Evolutionary conservation across 2,888 invertebrate species (phyloP).

Genomic region (Seladonia tumulorum): DNA sequence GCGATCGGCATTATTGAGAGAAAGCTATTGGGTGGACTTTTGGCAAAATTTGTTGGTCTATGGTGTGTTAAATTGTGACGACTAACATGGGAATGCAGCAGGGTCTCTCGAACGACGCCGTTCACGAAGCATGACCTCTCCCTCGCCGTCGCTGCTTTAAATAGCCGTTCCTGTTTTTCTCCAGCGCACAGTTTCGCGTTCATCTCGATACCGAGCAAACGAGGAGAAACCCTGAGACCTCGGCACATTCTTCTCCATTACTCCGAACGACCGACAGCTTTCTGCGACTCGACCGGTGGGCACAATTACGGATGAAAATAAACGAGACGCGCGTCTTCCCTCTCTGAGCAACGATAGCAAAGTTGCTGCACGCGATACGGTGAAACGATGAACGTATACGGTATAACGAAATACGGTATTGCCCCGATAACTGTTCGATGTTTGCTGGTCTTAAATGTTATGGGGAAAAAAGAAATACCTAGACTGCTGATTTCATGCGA

Average conservation of each 20-base stretch:
- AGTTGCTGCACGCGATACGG: not conserved
- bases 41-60: not conserved
- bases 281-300: not conserved
- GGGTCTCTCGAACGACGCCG: constrained; percentile 29
- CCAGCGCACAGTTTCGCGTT: not conserved
- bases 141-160: constrained; percentile 25
- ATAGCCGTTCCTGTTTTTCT: constrained; percentile 29
- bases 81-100: not conserved
- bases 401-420: not conserved
- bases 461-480: too few species aligned
- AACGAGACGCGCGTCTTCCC: not conserved
- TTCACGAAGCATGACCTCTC: not conserved
- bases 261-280: not conserved
- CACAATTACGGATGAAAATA: constrained; percentile 5
- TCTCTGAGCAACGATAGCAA: not conserved
- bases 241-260: not conserved
- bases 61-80: not conserved
- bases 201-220: not conserved
- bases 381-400: too few species aligned
- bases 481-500: too few species aligned
- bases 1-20: not conserved
- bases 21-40: not conserved
- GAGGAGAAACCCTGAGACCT: not conserved
- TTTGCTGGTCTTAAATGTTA: too few species aligned
- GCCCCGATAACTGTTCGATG: not conserved